Evolutionary conservation across 2,113 vertebrate genomes (phyloP), one percentile per base, ranked within the genome.

Genomic region (Cyphomyrus discorhynchus): DNA sequence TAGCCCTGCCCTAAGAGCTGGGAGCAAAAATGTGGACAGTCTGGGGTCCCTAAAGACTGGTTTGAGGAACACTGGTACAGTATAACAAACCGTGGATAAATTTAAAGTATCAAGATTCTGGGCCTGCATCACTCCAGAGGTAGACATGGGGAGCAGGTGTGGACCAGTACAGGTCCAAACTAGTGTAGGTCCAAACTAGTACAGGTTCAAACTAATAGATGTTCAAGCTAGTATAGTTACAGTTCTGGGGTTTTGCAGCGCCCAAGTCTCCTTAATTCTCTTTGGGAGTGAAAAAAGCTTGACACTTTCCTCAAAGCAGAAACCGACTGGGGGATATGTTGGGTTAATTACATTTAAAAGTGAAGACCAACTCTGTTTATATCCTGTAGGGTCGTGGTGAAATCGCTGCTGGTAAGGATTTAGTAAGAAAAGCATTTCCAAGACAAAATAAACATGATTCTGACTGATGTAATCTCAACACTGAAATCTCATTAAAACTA

Each of bases 371-470:
- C 35, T 50, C 49, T 7, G 85, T 50, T 86, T 31, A 19, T 52
- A 86, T 31, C 85, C 85, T 31, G 49, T 86, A 53, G 49, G 27
- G 56, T 27, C 0, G 1, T 62, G 52, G 53, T 62, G 49, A 11
- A 21, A 35, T 45, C 10, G 35, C 49, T 88, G 27, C 49, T n/a
- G 31, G 49, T 58, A 13, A n/a, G 87, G 53, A 50, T n/a, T 62
- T 58, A 58, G 49, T 42, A 66, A 88, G 56, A 21, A 50, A 88
- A n/a, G 87, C 53, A 66, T 88, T 88, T 88, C 52, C 19, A 13
- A 62, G 49, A 50, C 87, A 88, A 53, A 86, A 53, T 86, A 86
- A 86, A 86, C 85, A 86, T 52, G 47, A 53, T 86, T 86, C 49
- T 86, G 49, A 53, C 47, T 27, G 85, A 86, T 86, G 42, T 39